phyloP scores from a whole-genome alignment of 2,797 vertebrate genomes.

The Tolypeutes matacus region DNA sequence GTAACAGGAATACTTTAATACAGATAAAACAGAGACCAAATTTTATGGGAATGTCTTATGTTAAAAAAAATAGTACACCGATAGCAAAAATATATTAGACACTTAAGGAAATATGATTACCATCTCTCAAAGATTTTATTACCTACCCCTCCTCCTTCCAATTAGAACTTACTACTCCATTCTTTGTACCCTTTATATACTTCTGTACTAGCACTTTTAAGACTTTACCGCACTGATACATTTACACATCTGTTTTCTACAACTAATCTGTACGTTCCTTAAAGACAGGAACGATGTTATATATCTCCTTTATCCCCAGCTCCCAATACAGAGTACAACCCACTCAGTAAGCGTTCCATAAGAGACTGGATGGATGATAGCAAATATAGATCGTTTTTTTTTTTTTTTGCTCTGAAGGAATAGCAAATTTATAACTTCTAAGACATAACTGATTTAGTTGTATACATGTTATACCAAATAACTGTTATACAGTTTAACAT shows the following conservation, averaged over 20 bases:
- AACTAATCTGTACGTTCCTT: slow-evolving; percentile 8
- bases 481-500: slow-evolving; percentile 1
- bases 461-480: slow-evolving; percentile 17
- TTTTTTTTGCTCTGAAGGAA: slow-evolving; percentile 5
- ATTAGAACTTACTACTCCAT: not conserved
- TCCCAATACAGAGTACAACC: not conserved
- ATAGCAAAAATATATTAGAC: not conserved
- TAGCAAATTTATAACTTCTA: slow-evolving; percentile 40
- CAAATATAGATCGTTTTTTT: not conserved
- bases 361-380: not conserved
- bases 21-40: not conserved
- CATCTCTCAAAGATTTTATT: not conserved
- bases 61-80: not conserved
- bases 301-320: not conserved
- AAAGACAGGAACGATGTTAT: not conserved
- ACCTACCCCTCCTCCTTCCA: not conserved
- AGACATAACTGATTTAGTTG: not conserved
- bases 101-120: not conserved
- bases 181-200: not conserved
- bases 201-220: not conserved
- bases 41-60: not conserved
- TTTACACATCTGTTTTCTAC: not conserved
- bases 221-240: not conserved
- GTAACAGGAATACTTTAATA: not conserved
- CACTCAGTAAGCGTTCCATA: not conserved